A percentile compares a stretch with the other conserved stretches of the same genome.
phyloP scores from a whole-genome alignment of 2,888 invertebrate genomes.

The Drosophila multiciliata region DNA sequence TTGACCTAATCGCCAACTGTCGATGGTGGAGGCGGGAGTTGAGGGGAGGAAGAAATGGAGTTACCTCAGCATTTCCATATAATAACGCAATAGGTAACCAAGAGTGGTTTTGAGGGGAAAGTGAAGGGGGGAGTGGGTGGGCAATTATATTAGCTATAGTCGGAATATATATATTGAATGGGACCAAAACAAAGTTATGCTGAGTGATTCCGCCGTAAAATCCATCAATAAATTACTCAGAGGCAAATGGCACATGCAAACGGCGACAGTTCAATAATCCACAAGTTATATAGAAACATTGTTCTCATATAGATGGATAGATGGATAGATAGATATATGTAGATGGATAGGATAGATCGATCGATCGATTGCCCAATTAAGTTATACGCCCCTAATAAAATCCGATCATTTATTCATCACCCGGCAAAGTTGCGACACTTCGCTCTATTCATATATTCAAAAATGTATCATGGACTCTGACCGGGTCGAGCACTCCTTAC shows the following conservation, averaged over 20 bases:
- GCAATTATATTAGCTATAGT: slow-evolving; percentile 62
- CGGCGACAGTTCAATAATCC: slow-evolving; percentile 57
- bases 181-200: slow-evolving; percentile 73
- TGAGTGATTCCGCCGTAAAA: slow-evolving; percentile 80
- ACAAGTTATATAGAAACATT: slow-evolving; percentile 38
- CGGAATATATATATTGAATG: slow-evolving; percentile 59
- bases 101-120: not conserved
- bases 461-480: slow-evolving; percentile 82
- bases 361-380: slow-evolving; percentile 53
- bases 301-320: slow-evolving; percentile 23
- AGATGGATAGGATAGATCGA: slow-evolving; percentile 13
- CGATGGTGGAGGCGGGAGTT: not conserved
- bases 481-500: slow-evolving; percentile 63
- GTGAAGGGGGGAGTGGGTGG: not conserved
- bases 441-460: slow-evolving; percentile 84
- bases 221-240: slow-evolving; percentile 83
- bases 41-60: not conserved
- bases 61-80: slow-evolving; percentile 28
- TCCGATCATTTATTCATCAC: slow-evolving; percentile 82
- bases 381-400: slow-evolving; percentile 79
- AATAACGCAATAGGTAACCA: slow-evolving; percentile 22
- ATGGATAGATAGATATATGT: slow-evolving; percentile 19
- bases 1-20: slow-evolving; percentile 1
- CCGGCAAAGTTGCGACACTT: slow-evolving; percentile 64
- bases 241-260: slow-evolving; percentile 65